Evolutionary conservation across 2,113 vertebrate species (phyloP), one percentile per base, ranked within the genome.

Genomic region (Odobenus rosmarus): DNA sequence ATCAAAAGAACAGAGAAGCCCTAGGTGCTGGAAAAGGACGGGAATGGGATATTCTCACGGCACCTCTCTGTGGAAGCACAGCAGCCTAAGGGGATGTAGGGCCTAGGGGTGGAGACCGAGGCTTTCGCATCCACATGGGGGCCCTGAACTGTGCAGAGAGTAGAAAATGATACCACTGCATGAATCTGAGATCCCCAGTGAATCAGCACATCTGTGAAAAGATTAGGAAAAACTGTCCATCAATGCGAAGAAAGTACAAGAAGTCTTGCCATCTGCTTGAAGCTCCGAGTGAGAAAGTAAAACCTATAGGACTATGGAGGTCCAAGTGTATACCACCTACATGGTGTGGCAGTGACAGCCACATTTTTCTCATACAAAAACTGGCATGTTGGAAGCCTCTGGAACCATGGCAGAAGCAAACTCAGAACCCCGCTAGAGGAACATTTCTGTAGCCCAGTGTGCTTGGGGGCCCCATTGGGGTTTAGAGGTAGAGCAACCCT

Each of bases 171-270:
- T 46, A 46, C 26, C 53, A 7, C 3, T 0, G 28, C 51, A 4
- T 76, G 55, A 83, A 69, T 42, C 62, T 46, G 69, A 92, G 55
- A 88, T 24, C 26, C 74, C 62, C 69, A 28, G 5, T 12, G 49
- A 89, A n/a, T 94, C 81, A 88, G 42, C 51, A 24, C 28, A 33
- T 61, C 67, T 93, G 18, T 88, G 85, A 69, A 90, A 95, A 95
- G 80, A 42, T 53, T 79, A 87, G 74, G 61, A 69, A 87, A 84
- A 92, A 79, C 59, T 96, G 88, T 84, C 67, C 92, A 71, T 96
- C 69, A 90, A 64, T 76, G 59, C 19, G 11, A 95, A 94, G 36
- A 39, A 57, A 90, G 67, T 80, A 42, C 33, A 76, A 61, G 80
- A 28, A 71, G 24, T 23, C 12, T 96, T 55, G 64, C 81, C 59